These are phyloP conservation scores for Belgica antarctica DNA, from an alignment of 2,888 invertebrate genomes.

Conservation along the genomic window DNA sequence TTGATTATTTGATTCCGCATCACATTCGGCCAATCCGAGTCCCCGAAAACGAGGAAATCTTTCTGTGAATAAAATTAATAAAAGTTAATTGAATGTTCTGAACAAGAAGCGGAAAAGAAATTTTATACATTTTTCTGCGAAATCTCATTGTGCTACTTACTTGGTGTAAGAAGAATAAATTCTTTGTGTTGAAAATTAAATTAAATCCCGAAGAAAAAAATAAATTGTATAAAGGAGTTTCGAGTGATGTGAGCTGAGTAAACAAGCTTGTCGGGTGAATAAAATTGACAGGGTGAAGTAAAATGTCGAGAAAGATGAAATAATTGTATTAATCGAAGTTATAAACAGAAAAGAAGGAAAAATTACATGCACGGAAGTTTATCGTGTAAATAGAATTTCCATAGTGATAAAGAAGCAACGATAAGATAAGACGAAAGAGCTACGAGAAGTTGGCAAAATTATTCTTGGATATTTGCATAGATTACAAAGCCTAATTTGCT, in stretches of 20 bases:
- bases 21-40: too few relatives aligned
- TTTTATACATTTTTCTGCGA: too few relatives aligned
- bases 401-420: background rate
- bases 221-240: background rate
- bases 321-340: background rate
- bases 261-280: background rate
- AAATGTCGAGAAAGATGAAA: background rate
- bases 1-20: too few relatives aligned
- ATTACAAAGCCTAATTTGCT: conserved; percentile 35
- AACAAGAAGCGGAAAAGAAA: too few relatives aligned
- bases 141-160: too few relatives aligned
- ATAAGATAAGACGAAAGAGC: conserved; percentile 19
- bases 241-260: background rate
- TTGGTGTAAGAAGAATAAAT: too few relatives aligned
- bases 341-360: conserved; percentile 3
- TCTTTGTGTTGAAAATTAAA: too few relatives aligned
- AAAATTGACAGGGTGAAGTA: background rate
- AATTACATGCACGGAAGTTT: conserved; percentile 17
- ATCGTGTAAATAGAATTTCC: background rate
- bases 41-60: too few relatives aligned
- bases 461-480: conserved; percentile 34
- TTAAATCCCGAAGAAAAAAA: background rate
- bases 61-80: too few relatives aligned
- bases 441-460: background rate
- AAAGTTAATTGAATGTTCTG: too few relatives aligned